Evolutionary conservation across 1,140 invertebrate genomes (phyloP).

Genomic region (Phortica variegata): DNA sequence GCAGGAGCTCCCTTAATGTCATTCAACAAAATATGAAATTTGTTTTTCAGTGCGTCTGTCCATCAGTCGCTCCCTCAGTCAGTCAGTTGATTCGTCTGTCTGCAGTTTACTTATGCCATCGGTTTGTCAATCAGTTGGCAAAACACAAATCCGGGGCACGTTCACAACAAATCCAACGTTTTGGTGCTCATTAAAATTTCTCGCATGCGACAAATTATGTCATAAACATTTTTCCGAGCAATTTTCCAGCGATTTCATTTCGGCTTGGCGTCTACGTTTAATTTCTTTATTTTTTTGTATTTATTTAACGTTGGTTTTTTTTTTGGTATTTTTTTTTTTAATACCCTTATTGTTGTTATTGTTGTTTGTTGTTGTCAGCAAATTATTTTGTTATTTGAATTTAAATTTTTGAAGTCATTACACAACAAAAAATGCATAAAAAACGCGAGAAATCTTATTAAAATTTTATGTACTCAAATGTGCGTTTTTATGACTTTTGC

Average conservation of each 20-base stretch:
- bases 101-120: too few relatives aligned
- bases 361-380: conserved; percentile 25
- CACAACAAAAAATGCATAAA: conserved; percentile 1
- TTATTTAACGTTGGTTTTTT: conserved; percentile 17
- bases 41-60: too few relatives aligned
- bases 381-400: conserved; percentile 49
- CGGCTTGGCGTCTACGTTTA: conserved; percentile 2
- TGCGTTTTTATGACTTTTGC: conserved; percentile 43
- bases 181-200: conserved; percentile 8
- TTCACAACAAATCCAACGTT: too few relatives aligned
- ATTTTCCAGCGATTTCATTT: not conserved
- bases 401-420: too few relatives aligned
- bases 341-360: too few relatives aligned
- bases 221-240: conserved; percentile 3
- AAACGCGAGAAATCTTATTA: conserved; percentile 47
- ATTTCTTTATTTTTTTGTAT: conserved; percentile 36
- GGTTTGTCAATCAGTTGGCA: too few relatives aligned
- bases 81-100: too few relatives aligned
- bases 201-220: conserved; percentile 6
- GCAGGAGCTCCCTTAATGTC: too few relatives aligned
- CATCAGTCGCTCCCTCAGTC: too few relatives aligned
- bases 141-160: too few relatives aligned
- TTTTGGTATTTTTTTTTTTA: too few relatives aligned
- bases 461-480: conserved; percentile 49
- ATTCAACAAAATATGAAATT: too few relatives aligned